phyloP scores from a whole-genome alignment of 2,113 vertebrate species.

The Rousettus leschenaultii region DNA sequence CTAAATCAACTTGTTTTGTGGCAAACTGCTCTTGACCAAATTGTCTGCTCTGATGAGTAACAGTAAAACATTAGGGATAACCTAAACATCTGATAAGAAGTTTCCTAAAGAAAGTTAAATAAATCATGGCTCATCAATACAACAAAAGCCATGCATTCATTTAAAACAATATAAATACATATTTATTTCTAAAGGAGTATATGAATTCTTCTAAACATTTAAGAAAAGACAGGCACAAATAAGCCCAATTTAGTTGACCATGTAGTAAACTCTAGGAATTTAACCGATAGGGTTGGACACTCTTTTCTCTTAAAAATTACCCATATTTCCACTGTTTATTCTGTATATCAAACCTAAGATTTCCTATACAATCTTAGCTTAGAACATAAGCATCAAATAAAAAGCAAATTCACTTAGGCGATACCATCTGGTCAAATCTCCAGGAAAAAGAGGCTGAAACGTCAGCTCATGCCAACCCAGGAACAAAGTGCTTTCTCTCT shows the following conservation, averaged over 20 bases:
- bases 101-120: background rate
- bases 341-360: background rate
- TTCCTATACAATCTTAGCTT: background rate
- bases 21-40: constrained; percentile 23
- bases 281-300: background rate
- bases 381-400: background rate
- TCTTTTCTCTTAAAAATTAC: background rate
- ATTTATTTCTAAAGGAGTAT: background rate
- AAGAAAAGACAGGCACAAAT: background rate
- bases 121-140: background rate
- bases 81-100: background rate
- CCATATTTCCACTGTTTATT: background rate
- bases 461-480: fast-evolving
- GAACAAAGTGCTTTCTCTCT: background rate
- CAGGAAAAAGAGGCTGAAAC: background rate
- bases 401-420: background rate
- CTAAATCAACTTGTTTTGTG: constrained; percentile 42
- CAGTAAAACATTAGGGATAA: background rate
- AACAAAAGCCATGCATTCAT: background rate
- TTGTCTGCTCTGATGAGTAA: constrained; percentile 22
- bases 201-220: background rate
- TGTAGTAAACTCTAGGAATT: background rate
- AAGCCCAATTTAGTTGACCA: background rate
- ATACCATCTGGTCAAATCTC: background rate
- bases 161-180: background rate